phyloP scores from a whole-genome alignment of 2,888 invertebrate species.

The Antitype chi region DNA sequence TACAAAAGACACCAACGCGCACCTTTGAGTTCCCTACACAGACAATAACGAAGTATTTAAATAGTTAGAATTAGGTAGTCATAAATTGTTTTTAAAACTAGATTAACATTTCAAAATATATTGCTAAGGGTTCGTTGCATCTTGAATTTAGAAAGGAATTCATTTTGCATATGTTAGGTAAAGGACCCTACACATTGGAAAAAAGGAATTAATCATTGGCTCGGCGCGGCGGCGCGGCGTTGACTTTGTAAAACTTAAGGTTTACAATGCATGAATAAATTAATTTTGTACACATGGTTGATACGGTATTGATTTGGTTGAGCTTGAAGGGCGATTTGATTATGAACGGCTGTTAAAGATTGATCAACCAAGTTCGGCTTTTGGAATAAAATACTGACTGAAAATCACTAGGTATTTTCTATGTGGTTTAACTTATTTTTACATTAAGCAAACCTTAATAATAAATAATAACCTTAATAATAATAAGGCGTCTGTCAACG shows the following conservation, averaged over 20 bases:
- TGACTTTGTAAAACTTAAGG: neutral
- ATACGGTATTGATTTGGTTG: neutral
- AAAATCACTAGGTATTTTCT: neutral
- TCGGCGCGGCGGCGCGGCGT: neutral
- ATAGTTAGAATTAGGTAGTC: slow-evolving; percentile 5
- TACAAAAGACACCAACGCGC: slow-evolving; percentile 73
- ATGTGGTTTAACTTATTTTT: neutral
- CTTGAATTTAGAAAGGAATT: slow-evolving; percentile 23
- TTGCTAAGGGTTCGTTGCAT: slow-evolving; percentile 13
- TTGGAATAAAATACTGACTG: neutral
- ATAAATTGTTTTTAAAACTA: slow-evolving; percentile 38
- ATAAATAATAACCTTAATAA: too few relatives aligned
- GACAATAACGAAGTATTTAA: slow-evolving; percentile 1
- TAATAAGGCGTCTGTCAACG: too few relatives aligned
- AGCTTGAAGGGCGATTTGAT: too few relatives aligned
- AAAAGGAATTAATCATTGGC: neutral
- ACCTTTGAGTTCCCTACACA: neutral
- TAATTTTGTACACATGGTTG: neutral
- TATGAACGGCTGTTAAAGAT: too few relatives aligned
- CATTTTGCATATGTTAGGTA: slow-evolving; percentile 15
- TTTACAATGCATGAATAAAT: too few relatives aligned
- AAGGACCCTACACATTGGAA: neutral
- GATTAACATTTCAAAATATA: slow-evolving; percentile 35
- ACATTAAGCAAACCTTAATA: neutral
- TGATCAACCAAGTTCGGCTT: neutral